A percentile compares a stretch with the other conserved stretches of the same genome.
Evolutionary conservation across 2,888 invertebrate species (phyloP).

Genomic region (Idaea dimidiata): DNA sequence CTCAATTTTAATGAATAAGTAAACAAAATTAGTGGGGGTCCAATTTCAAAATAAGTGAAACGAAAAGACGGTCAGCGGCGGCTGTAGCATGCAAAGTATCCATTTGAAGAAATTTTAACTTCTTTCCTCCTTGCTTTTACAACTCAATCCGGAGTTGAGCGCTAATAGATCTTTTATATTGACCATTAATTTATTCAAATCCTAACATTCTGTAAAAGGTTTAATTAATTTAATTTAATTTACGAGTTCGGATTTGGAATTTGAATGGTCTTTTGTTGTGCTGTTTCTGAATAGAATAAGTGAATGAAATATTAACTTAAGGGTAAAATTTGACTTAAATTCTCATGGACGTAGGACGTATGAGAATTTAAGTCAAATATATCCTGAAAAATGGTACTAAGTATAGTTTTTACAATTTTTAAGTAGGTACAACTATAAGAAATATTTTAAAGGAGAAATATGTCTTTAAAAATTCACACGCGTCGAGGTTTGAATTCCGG

Average conservation of each 20-base stretch:
- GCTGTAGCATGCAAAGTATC: constrained; percentile 65
- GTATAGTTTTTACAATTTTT: too few relatives aligned
- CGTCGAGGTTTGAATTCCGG: too few relatives aligned
- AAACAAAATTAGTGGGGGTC: constrained; percentile 75
- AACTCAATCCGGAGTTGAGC: constrained; percentile 47
- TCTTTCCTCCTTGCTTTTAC: constrained; percentile 45
- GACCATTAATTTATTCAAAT: constrained; percentile 22
- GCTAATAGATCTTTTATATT: constrained; percentile 37
- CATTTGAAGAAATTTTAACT: constrained; percentile 59
- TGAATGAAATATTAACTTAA: not conserved
- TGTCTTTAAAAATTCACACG: too few relatives aligned
- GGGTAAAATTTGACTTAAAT: too few relatives aligned
- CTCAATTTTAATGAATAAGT: constrained; percentile 78
- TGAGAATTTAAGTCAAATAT: too few relatives aligned
- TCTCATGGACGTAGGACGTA: too few relatives aligned
- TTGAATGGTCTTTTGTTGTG: not conserved
- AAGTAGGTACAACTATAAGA: too few relatives aligned
- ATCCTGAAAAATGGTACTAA: too few relatives aligned
- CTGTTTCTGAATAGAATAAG: not conserved
- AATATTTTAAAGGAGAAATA: too few relatives aligned
- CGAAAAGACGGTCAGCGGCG: constrained; percentile 62
- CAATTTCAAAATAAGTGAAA: constrained; percentile 74
- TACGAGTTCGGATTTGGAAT: not conserved
- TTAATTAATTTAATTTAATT: not conserved
- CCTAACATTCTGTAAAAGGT: not conserved